Evolutionary conservation across 1,140 invertebrate genomes (phyloP).

Genomic region (Drosophila repleta): DNA sequence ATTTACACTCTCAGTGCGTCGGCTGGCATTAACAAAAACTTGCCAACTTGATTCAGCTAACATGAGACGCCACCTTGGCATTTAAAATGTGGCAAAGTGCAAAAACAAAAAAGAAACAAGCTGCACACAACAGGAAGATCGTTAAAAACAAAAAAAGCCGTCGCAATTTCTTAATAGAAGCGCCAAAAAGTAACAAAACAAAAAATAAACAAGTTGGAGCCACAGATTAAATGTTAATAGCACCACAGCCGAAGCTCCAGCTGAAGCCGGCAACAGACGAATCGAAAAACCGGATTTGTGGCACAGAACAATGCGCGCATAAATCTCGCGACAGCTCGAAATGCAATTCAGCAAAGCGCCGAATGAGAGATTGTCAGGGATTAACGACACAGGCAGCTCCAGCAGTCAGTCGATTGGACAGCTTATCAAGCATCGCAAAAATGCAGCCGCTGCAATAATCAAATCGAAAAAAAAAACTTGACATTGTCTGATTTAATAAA

Average conservation of each 20-base stretch:
- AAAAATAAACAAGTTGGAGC: slow-evolving; percentile 56
- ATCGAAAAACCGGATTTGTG: slow-evolving; percentile 73
- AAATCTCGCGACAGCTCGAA: slow-evolving; percentile 73
- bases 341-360: slow-evolving; percentile 64
- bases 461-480: slow-evolving; percentile 73
- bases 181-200: slow-evolving; percentile 50
- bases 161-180: slow-evolving; percentile 77
- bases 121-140: slow-evolving; percentile 69
- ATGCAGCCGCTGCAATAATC: slow-evolving; percentile 46
- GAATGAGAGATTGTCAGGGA: slow-evolving; percentile 72
- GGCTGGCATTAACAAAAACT: slow-evolving; percentile 63
- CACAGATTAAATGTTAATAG: slow-evolving; percentile 79
- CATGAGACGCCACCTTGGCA: slow-evolving; percentile 65
- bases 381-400: slow-evolving; percentile 40
- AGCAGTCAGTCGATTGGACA: slow-evolving; percentile 6
- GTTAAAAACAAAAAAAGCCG: slow-evolving; percentile 36
- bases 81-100: slow-evolving; percentile 68
- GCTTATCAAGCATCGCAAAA: slow-evolving; percentile 33
- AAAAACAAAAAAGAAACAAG: slow-evolving; percentile 41
- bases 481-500: slow-evolving; percentile 65
- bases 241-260: slow-evolving; percentile 35
- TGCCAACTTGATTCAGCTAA: slow-evolving; percentile 54
- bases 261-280: slow-evolving; percentile 23
- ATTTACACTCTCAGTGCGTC: slow-evolving; percentile 30
- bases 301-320: slow-evolving; percentile 77